These are phyloP conservation scores for Callosobruchus maculatus DNA, from an alignment of 2,888 invertebrate species.

Conservation along the genomic window DNA sequence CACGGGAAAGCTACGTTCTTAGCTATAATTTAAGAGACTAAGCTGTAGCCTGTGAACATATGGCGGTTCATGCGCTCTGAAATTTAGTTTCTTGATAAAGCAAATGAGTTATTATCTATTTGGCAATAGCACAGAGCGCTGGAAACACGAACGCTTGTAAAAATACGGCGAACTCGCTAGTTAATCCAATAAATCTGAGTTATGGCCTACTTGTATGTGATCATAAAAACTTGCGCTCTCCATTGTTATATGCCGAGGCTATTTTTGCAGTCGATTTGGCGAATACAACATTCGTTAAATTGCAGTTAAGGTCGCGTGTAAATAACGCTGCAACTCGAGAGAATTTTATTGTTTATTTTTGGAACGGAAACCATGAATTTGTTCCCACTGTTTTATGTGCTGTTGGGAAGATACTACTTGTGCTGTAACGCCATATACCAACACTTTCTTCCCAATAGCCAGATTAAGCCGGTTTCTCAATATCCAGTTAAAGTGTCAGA, in stretches of 20 bases:
- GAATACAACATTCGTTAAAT: not conserved
- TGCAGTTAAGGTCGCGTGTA: not conserved
- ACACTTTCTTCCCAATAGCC: too few species aligned
- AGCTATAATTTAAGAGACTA: too few species aligned
- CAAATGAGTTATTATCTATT: not conserved
- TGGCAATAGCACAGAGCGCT: not conserved
- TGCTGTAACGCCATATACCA: too few species aligned
- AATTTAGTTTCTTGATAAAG: not conserved
- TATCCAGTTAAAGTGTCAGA: too few species aligned
- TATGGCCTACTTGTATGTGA: not conserved
- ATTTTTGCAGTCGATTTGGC: not conserved
- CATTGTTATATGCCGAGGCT: not conserved
- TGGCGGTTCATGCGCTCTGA: not conserved
- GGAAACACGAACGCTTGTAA: not conserved
- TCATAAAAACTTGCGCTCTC: not conserved
- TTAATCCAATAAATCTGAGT: not conserved
- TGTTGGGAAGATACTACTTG: not conserved
- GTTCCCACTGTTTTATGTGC: not conserved
- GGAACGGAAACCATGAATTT: not conserved
- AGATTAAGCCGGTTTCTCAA: too few species aligned
- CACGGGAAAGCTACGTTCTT: too few species aligned
- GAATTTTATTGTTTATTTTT: not conserved
- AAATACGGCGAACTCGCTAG: not conserved
- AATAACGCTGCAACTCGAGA: not conserved
- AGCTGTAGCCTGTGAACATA: not conserved